Base-by-base conservation (phyloP, 2,113 vertebrate genomes). In the Stomatorhinus ivindoensis region DNA sequence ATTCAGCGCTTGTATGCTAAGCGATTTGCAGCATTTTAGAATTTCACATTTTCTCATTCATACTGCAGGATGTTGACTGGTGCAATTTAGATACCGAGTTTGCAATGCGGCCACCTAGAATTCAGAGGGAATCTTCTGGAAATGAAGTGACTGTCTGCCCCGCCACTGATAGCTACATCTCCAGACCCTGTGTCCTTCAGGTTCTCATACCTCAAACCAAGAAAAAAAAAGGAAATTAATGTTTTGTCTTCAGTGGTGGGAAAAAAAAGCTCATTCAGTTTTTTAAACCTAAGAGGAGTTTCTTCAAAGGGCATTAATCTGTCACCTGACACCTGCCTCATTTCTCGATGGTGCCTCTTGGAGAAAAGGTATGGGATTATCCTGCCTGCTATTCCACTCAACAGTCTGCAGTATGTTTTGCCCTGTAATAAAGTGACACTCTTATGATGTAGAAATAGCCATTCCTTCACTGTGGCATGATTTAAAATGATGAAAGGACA, bases 401-500 rank as follows among this genome's bases (percentile, higher is more conserved):
- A 3, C 10, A 82, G 47, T 5, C 35, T 86, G 24, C n/a, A 35
- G 3, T 86, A 51, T 27, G 50, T 51, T 13, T 4, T 39, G 39
- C 65, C 46, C 48, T 35, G 50, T 61, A 80, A 80, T 82, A 47
- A 86, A 83, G 69, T 88, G 76, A 85, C 31, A 88, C 80, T 83
- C 51, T 80, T 19, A 53, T 83, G 27, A 24, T 53, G 27, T 90
- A 47, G 76, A 31, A 47, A 50, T 61, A 85, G 39, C 47, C 50
- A 86, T 89, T 82, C 50, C 31, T n/a, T 46, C 61, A 31, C 65
- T 58, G 61, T 31, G 48, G 88, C 39, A 83, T 84, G 76, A 90
- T 90, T 90, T 89, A 90, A 89, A 87, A 61, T 90, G 88, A 89
- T 39, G 51, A 86, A 84, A 58, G 53, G 89, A 90, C 90, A 48